These are phyloP conservation scores for Orientallactaga bullata DNA, from an alignment of 2,113 vertebrate genomes.

Conservation along the genomic window DNA sequence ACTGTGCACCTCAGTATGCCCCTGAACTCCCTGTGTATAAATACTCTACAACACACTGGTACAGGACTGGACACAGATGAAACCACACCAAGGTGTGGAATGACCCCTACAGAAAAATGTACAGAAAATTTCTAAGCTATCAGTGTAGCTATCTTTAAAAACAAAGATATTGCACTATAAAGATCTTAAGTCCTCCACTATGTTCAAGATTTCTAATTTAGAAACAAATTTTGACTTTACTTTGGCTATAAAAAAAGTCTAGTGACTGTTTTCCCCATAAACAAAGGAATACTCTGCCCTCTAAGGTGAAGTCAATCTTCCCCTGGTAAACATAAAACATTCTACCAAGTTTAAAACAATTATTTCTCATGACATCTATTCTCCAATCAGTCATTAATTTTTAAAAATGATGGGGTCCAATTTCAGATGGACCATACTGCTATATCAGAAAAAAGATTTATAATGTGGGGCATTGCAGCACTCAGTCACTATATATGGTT, in stretches of 20 bases:
- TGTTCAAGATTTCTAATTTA: not conserved
- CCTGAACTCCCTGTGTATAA: not conserved
- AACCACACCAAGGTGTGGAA: not conserved
- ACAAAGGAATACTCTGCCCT: not conserved
- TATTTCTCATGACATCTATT: not conserved
- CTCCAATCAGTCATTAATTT: not conserved
- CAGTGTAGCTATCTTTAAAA: not conserved
- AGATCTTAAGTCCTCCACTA: not conserved
- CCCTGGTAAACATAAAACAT: constrained; percentile 37
- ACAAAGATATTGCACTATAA: not conserved
- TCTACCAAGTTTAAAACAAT: not conserved
- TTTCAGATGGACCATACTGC: not conserved
- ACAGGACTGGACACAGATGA: not conserved
- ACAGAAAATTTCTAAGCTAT: not conserved
- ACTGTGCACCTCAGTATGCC: not conserved
- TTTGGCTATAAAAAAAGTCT: not conserved
- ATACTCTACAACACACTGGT: not conserved
- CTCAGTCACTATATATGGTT: not conserved
- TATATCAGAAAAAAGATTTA: not conserved
- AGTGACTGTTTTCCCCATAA: not conserved
- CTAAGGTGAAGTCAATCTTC: constrained; percentile 31
- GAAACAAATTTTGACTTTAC: not conserved
- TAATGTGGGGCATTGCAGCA: not conserved
- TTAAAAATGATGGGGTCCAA: not conserved
- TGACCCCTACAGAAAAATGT: constrained; percentile 24